Evolutionary conservation across 2,888 invertebrate genomes (phyloP).

Genomic region (Subacronicta megacephala): DNA sequence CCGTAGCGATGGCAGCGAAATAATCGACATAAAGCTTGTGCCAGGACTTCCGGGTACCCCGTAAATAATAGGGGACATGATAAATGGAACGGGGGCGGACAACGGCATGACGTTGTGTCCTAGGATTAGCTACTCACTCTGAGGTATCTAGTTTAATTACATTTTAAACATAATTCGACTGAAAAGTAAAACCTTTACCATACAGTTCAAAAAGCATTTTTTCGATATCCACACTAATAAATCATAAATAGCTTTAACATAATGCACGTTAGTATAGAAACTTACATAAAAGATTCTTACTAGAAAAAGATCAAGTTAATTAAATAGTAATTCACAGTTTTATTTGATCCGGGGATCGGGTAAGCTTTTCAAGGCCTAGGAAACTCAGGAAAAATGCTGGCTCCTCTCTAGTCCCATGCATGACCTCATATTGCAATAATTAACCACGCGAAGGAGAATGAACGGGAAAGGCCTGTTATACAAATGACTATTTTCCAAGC

Average conservation of each 20-base stretch:
- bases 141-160: constrained; percentile 6
- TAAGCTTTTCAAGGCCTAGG: too few relatives aligned
- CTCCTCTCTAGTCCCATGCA: too few relatives aligned
- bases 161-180: neutral
- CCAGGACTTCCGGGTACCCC: constrained; percentile 24
- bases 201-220: neutral
- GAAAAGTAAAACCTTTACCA: neutral
- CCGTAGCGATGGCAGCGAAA: constrained; percentile 51
- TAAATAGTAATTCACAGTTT: neutral
- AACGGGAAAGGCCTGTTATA: too few relatives aligned
- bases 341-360: too few relatives aligned
- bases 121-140: constrained; percentile 41
- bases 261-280: constrained; percentile 1
- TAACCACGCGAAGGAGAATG: too few relatives aligned
- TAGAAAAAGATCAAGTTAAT: neutral
- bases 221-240: neutral
- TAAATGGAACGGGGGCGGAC: constrained; percentile 17
- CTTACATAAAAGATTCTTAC: neutral
- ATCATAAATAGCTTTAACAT: neutral
- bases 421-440: too few relatives aligned
- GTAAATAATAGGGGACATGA: constrained; percentile 15
- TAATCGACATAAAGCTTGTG: constrained; percentile 40
- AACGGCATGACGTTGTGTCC: constrained; percentile 14
- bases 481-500: too few relatives aligned
- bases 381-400: too few relatives aligned